phyloP scores from a whole-genome alignment of 2,888 invertebrate species.

The Nomada ferruginata region DNA sequence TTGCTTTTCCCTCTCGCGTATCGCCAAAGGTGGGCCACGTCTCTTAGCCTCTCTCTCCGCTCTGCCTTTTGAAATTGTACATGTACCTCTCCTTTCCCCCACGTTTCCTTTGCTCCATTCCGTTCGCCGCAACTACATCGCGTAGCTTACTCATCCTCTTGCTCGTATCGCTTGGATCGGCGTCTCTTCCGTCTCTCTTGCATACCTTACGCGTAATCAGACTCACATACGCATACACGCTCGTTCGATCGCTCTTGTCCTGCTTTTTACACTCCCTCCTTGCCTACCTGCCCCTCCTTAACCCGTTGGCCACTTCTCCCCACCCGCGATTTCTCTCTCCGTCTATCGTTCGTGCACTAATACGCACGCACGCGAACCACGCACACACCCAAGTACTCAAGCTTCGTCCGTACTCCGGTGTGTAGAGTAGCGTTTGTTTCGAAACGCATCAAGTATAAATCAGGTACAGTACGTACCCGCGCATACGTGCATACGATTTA shows the following conservation, averaged over 20 bases:
- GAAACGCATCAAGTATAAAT: not conserved
- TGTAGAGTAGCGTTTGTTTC: not conserved
- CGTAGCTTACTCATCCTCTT: slow-evolving; percentile 22
- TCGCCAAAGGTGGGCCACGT: not conserved
- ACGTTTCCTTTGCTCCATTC: not conserved
- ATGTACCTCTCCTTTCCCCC: not conserved
- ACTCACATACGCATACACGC: slow-evolving; percentile 3
- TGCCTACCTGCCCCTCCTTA: not conserved
- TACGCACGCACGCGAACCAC: not conserved
- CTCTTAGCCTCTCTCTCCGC: not conserved
- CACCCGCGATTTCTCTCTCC: slow-evolving; percentile 1
- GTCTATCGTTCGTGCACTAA: not conserved
- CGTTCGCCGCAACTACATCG: not conserved
- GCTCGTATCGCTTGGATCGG: slow-evolving; percentile 2
- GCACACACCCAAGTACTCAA: not conserved
- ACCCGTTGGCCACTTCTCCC: not conserved
- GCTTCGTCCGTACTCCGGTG: not conserved
- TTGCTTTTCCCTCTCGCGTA: not conserved
- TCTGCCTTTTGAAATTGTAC: not conserved
- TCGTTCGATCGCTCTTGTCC: slow-evolving; percentile 26
- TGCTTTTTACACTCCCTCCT: slow-evolving; percentile 23
- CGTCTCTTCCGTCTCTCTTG: not conserved
- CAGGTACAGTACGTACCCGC: too few species aligned
- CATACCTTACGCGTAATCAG: slow-evolving; percentile 29
- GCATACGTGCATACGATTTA: too few species aligned